These are phyloP conservation scores for Catocala sponsa DNA, from an alignment of 2,888 invertebrate species.

Conservation along the genomic window DNA sequence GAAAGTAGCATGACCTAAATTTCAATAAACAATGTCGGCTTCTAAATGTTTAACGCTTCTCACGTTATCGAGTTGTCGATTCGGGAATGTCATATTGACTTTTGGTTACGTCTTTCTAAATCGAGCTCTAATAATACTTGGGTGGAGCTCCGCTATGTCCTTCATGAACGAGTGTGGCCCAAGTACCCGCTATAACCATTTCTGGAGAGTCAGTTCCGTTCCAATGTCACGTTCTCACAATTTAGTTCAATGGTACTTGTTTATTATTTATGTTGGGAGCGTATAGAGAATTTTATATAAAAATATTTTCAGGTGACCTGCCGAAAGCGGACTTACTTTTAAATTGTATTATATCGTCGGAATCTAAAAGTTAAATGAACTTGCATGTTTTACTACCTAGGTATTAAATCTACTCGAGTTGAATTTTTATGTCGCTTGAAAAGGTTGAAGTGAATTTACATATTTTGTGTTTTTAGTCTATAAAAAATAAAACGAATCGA, in stretches of 20 bases:
- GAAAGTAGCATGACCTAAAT: slow-evolving; percentile 61
- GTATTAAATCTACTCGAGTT: slow-evolving; percentile 16
- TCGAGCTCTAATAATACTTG: slow-evolving; percentile 57
- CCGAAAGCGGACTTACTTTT: slow-evolving; percentile 16
- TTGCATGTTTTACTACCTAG: slow-evolving; percentile 18
- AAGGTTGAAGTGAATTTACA: slow-evolving; percentile 32
- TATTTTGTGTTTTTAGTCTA: slow-evolving; percentile 18
- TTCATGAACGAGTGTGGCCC: slow-evolving; percentile 40
- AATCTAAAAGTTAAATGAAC: slow-evolving; percentile 22
- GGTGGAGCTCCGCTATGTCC: slow-evolving; percentile 53
- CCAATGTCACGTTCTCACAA: slow-evolving; percentile 75
- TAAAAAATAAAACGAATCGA: not conserved
- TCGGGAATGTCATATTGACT: slow-evolving; percentile 65
- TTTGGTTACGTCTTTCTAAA: slow-evolving; percentile 52
- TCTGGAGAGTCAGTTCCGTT: slow-evolving; percentile 60
- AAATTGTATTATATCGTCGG: slow-evolving; percentile 1
- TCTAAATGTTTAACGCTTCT: slow-evolving; percentile 70
- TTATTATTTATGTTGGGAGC: slow-evolving; percentile 69
- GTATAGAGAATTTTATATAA: slow-evolving; percentile 64
- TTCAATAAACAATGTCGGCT: slow-evolving; percentile 57
- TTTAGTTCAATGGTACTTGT: slow-evolving; percentile 64
- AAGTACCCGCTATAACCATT: slow-evolving; percentile 50
- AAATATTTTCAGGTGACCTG: slow-evolving; percentile 45
- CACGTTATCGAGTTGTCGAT: slow-evolving; percentile 70
- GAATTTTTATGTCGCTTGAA: slow-evolving; percentile 19